These are phyloP conservation scores for Neogobius melanostomus DNA, from an alignment of 2,113 vertebrate species.

Conservation along the genomic window DNA sequence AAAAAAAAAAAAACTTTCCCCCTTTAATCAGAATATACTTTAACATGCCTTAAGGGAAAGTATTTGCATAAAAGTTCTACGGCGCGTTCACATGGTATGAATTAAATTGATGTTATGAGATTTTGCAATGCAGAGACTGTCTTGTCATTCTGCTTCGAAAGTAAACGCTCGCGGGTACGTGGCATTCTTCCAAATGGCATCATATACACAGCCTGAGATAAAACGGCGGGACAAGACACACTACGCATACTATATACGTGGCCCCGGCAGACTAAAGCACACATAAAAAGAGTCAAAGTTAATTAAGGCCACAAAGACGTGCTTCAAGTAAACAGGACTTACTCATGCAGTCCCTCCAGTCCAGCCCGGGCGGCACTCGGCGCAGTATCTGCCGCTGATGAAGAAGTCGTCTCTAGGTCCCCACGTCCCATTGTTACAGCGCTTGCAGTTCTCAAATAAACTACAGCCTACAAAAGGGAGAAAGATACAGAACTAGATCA, in stretches of 20 bases:
- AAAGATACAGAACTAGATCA: neutral
- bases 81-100: constrained; percentile 29
- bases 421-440: constrained; percentile 95
- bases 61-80: constrained; percentile 38
- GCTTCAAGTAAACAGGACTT: constrained; percentile 63
- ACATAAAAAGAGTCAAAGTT: neutral
- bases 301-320: constrained; percentile 6
- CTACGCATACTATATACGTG: constrained; percentile 12
- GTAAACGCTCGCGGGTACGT: constrained; percentile 40
- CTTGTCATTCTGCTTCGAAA: constrained; percentile 37
- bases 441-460: constrained; percentile 98
- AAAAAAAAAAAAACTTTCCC: constrained; percentile 3
- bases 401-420: constrained; percentile 92
- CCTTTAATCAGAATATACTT: constrained; percentile 50
- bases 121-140: constrained; percentile 25
- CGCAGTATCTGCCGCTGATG: constrained; percentile 88
- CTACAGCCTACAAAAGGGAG: constrained; percentile 74
- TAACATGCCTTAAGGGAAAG: constrained; percentile 19
- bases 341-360: constrained; percentile 96
- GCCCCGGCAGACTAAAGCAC: neutral
- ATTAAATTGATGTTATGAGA: constrained; percentile 45
- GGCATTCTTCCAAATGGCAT: constrained; percentile 44
- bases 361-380: constrained; percentile 93
- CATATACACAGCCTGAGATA: constrained; percentile 26
- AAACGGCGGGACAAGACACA: constrained; percentile 23